Conservation (phyloP, 2,113 vertebrate genomes). For the Coturnix japonica region DNA sequence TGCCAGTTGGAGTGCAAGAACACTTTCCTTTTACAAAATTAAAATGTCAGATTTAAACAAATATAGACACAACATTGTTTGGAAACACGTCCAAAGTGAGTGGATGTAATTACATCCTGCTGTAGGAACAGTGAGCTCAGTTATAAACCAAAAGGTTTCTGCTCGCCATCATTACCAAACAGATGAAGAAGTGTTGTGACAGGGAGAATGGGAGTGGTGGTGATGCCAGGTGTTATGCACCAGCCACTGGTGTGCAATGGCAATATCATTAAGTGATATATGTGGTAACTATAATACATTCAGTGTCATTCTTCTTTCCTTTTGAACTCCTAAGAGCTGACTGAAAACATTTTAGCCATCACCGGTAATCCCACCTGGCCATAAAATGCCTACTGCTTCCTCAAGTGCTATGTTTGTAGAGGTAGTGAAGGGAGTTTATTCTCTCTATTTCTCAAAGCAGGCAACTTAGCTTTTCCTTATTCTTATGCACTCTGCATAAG, state of each 20-base stretch:
- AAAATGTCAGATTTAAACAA: neutral
- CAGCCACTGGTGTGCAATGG: neutral
- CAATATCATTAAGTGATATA: neutral
- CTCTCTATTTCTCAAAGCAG: neutral
- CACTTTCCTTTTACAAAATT: neutral
- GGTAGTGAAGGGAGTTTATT: neutral
- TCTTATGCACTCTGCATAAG: neutral
- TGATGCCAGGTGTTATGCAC: neutral
- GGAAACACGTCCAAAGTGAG: neutral
- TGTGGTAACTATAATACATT: neutral
- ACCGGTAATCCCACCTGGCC: neutral
- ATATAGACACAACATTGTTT: neutral
- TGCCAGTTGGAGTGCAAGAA: neutral
- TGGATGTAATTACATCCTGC: neutral
- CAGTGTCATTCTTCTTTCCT: neutral
- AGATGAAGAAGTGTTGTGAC: neutral
- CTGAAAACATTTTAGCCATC: neutral
- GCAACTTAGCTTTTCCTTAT: neutral
- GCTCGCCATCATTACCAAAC: neutral
- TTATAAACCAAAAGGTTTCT: neutral
- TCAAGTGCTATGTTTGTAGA: neutral
- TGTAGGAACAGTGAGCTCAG: neutral
- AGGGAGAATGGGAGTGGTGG: neutral
- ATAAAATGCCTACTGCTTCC: neutral
- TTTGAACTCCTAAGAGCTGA: neutral